These are phyloP conservation scores for Acrossocheilus fasciatus DNA, from an alignment of 2,797 vertebrate genomes.

Conservation along the genomic window DNA sequence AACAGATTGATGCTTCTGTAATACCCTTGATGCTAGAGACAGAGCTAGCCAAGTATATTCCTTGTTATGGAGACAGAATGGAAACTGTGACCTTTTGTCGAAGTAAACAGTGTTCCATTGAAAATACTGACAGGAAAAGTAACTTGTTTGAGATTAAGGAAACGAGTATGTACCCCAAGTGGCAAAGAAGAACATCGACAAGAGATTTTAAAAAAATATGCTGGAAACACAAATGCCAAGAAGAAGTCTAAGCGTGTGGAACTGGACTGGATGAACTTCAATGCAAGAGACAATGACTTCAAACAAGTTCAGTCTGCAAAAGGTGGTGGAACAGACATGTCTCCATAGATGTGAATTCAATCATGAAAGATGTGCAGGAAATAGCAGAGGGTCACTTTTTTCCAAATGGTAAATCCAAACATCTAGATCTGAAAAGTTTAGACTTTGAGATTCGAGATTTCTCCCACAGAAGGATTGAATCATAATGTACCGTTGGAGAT, in stretches of 20 bases:
- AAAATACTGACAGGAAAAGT: background rate
- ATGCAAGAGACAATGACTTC: constrained; percentile 1
- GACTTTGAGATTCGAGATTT: constrained; percentile 33
- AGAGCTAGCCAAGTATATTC: constrained; percentile 49
- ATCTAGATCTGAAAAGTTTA: constrained; percentile 34
- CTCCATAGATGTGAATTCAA: constrained; percentile 32
- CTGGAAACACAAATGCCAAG: constrained; percentile 30
- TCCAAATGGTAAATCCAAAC: constrained; percentile 32
- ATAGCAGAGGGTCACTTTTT: constrained; percentile 46
- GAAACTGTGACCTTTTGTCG: constrained; percentile 41
- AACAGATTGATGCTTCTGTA: constrained; percentile 22
- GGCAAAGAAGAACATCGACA: background rate
- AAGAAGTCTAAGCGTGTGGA: constrained; percentile 36
- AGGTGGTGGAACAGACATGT: constrained; percentile 51
- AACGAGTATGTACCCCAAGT: background rate
- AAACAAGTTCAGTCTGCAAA: constrained; percentile 49
- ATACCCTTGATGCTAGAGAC: constrained; percentile 39
- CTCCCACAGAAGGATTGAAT: constrained; percentile 26
- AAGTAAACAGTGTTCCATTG: constrained; percentile 17
- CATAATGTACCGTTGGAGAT: background rate
- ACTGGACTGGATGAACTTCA: constrained; percentile 41
- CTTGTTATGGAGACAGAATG: constrained; percentile 37
- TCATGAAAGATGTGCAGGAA: constrained; percentile 22
- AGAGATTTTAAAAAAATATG: background rate
- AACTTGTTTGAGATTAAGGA: background rate